phyloP scores from a whole-genome alignment of 2,113 vertebrate species.

The Callipepla californica region DNA sequence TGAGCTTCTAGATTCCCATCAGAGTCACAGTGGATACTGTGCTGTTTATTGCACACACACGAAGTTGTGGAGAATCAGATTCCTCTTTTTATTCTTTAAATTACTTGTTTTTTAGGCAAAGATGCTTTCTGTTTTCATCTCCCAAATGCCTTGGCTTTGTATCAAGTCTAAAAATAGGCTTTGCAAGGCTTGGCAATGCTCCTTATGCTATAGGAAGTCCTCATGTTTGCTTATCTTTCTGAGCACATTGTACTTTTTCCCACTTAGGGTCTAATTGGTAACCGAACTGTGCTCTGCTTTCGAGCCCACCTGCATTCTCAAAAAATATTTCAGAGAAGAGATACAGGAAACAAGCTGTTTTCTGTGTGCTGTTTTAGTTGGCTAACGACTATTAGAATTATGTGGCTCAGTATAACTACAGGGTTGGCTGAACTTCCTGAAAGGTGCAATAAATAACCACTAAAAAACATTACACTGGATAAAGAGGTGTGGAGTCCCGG shows the following conservation, averaged over 20 bases:
- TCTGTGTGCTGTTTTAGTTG: not conserved
- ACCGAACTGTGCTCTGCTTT: not conserved
- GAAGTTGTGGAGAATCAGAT: not conserved
- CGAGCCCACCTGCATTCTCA: not conserved
- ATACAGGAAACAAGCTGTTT: not conserved
- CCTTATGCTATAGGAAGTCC: not conserved
- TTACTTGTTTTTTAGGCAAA: not conserved
- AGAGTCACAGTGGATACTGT: rapidly evolving
- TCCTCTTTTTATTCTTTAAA: not conserved
- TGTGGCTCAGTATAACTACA: not conserved
- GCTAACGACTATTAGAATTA: not conserved
- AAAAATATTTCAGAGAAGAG: not conserved
- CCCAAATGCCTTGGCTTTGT: not conserved
- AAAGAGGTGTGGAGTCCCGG: not conserved
- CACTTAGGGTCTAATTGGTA: not conserved
- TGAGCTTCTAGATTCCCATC: not conserved
- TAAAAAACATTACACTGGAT: not conserved
- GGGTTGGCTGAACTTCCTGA: not conserved
- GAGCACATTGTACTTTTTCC: not conserved
- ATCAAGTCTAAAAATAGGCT: not conserved
- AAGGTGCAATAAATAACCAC: not conserved
- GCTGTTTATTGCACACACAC: not conserved
- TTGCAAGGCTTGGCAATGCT: not conserved
- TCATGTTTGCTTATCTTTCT: not conserved
- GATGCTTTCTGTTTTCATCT: not conserved